Conservation (phyloP, 2,113 vertebrate species). For the Hystrix cristata region DNA sequence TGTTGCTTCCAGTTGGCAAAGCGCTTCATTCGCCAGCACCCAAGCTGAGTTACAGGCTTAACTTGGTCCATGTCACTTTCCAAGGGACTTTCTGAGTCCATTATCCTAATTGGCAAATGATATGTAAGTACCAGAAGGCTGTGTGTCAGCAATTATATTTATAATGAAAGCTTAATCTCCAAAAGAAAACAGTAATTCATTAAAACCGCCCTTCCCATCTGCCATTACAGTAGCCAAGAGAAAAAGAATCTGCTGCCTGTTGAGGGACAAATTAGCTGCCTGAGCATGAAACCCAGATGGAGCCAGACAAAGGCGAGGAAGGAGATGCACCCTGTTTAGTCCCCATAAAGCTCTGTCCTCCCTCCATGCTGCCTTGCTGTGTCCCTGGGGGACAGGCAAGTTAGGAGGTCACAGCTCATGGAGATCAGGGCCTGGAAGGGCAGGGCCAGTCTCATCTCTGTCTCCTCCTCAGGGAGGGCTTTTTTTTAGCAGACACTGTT, state of each 20-base stretch:
- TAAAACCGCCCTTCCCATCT: conserved; percentile 54
- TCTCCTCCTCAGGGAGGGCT: no score
- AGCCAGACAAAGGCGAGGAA: background rate
- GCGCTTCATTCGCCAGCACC: conserved; percentile 44
- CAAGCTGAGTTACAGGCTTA: conserved; percentile 58
- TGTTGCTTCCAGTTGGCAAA: conserved; percentile 70
- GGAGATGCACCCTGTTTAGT: background rate
- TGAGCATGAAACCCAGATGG: background rate
- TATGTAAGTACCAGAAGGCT: conserved; percentile 72
- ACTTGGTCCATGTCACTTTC: conserved; percentile 64
- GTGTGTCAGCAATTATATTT: conserved; percentile 74
- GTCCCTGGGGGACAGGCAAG: background rate
- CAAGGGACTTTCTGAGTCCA: conserved; percentile 58
- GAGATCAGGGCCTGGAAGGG: background rate
- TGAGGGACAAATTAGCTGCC: conserved; percentile 10
- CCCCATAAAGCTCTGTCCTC: background rate
- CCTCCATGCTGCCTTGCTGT: no score
- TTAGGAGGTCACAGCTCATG: background rate
- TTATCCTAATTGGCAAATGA: conserved; percentile 80
- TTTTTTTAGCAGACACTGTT: background rate
- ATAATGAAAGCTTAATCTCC: conserved; percentile 76
- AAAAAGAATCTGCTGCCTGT: background rate
- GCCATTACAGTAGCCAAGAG: conserved; percentile 49
- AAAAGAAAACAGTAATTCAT: conserved; percentile 79
- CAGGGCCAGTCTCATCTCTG: background rate